These are phyloP conservation scores for Virgularia gustaviana DNA, from an alignment of 92 coral and sea anemone species.

Conservation along the genomic window DNA sequence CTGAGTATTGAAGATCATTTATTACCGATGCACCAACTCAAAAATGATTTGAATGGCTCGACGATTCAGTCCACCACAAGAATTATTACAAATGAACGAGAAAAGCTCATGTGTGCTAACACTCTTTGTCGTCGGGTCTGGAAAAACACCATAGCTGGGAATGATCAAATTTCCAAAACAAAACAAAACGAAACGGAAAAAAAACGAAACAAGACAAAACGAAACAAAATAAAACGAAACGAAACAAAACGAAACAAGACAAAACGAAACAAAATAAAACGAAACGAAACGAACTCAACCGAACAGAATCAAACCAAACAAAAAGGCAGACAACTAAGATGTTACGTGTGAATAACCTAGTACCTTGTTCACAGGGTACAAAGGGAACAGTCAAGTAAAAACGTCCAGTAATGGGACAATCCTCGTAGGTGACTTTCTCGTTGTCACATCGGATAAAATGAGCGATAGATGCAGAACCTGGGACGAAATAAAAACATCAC, in stretches of 20 bases:
- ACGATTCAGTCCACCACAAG: conserved; percentile 95
- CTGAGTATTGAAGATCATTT: conserved; percentile 11
- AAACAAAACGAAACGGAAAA: conserved; percentile 17
- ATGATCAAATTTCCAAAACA: neutral
- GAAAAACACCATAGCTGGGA: neutral
- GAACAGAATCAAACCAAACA: neutral
- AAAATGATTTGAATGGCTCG: conserved; percentile 85
- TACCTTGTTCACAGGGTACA: conserved; percentile 52
- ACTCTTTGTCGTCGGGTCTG: conserved; percentile 11
- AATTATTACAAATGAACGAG: conserved; percentile 88
- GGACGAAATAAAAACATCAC: neutral
- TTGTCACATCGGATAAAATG: conserved; percentile 96
- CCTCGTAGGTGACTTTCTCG: conserved; percentile 78
- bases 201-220: no score
- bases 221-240: no score
- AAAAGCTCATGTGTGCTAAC: conserved; percentile 79
- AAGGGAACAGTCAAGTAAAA: conserved; percentile 79
- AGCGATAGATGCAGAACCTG: conserved; percentile 72
- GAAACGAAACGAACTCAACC: no score
- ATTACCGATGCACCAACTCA: conserved; percentile 79
- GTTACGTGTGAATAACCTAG: neutral
- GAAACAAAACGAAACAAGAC: no score
- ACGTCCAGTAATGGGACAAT: conserved; percentile 75
- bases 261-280: no score
- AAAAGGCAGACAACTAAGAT: neutral